Evolutionary conservation across 2,797 vertebrate species (phyloP), one percentile per base, ranked within the genome.

Genomic region (Pseudomugil tenellus): DNA sequence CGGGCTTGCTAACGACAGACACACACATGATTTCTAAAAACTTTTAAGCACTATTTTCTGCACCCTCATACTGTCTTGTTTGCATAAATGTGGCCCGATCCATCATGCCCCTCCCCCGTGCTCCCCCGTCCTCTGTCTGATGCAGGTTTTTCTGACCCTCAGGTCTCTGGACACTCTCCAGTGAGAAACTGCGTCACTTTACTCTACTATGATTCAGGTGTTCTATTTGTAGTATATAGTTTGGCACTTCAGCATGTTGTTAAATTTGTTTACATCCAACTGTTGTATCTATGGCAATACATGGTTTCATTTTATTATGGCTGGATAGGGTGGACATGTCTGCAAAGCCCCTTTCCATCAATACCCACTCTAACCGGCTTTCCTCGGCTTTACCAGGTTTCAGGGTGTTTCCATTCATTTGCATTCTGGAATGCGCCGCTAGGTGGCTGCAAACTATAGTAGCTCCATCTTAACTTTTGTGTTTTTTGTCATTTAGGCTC

Each of bases 1-100:
- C 88, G 84, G 74, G 61, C 70, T 60, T 58, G 56, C 60, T 84
- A 79, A 77, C 81, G 85, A 91, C 70, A 87, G 84, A 84, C 49
- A 67, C 61, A 63, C 51, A 35, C 72, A 64, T 71, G 56, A 72
- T 73, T 89, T 91, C 86, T 75, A 53, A 59, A 75, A 91, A 90
- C 77, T 66, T 75, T 79, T 52, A 80, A 28, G 61, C 65, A 60
- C 84, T 85, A 84, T 86, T 90, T 84, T 83, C 71, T 81, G 77
- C 62, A 85, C 43, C 74, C 68, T 67, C 46, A 78, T 49, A 37
- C 64, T 72, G 77, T 52, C 56, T 75, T 81, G 74, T 87, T 85
- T 73, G 72, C 77, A 55, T 72, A n/a, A n/a, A n/a, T 0, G 35
- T 46, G 19, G 49, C 35, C 29, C 66, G 54, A 4, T 49, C 59